phyloP scores from a whole-genome alignment of 2,888 invertebrate genomes.

The Molorchus minor region DNA sequence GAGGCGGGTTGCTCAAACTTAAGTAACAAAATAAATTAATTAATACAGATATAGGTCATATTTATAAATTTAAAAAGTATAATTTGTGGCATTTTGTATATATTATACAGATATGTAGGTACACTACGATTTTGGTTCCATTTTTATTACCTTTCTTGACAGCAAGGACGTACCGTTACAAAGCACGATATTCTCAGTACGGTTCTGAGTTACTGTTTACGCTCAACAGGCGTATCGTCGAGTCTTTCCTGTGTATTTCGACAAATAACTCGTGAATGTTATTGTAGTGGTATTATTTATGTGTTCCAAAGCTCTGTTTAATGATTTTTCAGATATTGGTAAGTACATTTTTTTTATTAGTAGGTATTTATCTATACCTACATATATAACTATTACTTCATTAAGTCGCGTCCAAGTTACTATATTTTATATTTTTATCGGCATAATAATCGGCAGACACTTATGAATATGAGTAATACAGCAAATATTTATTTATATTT shows the following conservation, averaged over 20 bases:
- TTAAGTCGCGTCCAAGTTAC: constrained; percentile 2
- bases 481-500: constrained; percentile 28
- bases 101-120: too few species aligned
- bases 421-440: too few species aligned
- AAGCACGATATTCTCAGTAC: constrained; percentile 40
- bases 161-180: constrained; percentile 42
- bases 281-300: constrained; percentile 50
- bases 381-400: neutral
- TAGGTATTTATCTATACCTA: neutral
- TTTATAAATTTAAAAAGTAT: too few species aligned
- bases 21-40: too few species aligned
- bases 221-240: constrained; percentile 67
- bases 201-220: constrained; percentile 68
- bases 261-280: constrained; percentile 52
- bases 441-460: constrained; percentile 1
- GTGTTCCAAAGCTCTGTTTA: constrained; percentile 56
- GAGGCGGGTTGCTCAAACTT: too few species aligned
- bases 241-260: constrained; percentile 55
- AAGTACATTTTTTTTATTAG: constrained; percentile 36
- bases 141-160: too few species aligned
- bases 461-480: constrained; percentile 26
- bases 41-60: too few species aligned
- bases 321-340: constrained; percentile 55
- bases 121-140: too few species aligned
- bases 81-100: too few species aligned